Evolutionary conservation across 2,113 vertebrate genomes (phyloP), one percentile per base, ranked within the genome.

Genomic region (Nettapus auritus): DNA sequence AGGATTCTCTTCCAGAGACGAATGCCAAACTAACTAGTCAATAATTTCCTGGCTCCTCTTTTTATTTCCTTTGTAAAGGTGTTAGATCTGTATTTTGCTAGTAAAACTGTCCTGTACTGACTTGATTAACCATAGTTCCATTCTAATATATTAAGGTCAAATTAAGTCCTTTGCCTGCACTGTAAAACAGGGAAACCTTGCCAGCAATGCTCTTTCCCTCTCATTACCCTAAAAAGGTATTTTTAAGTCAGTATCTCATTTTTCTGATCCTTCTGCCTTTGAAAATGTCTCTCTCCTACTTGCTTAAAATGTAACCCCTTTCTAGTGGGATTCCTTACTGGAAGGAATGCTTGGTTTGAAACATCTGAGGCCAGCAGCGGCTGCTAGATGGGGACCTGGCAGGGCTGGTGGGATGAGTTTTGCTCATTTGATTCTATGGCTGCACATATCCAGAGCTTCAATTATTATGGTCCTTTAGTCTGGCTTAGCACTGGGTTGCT

Each of bases 311-410:
- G 3, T 23, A 88, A 13, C 6, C 6, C 34, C 11, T 59, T 88
- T 67, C 40, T 69, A n/a, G 8, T 2, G 40, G 23, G 36, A 31
- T 56, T 80, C 13, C 3, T 8, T 23, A 36, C 13, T 62, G 46
- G 21, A 68, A 90, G 42, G 40, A 6, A 7, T 6, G 3, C n/a
- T 66, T 57, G 22, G 11, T 59, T 93, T 73, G 62, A 80, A 88
- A 64, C 7, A 11, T 18, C 50, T 50, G 12, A 59, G 50, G n/a
- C 18, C 50, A 59, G 44, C 5, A 59, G 34, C 0, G 0, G 8
- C 53, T 57, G 71, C 85, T 15, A 53, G 42, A 17, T 10, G 20
- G 59, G 34, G 13, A 19, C 36, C 42, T 42, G 10, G 34, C 4
- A 4, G 7, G 22, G n/a, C 18, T 31, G 26, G 46, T 6, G 15